These are phyloP conservation scores for Microctonus hyperodae DNA, from an alignment of 2,888 invertebrate genomes.

Conservation along the genomic window DNA sequence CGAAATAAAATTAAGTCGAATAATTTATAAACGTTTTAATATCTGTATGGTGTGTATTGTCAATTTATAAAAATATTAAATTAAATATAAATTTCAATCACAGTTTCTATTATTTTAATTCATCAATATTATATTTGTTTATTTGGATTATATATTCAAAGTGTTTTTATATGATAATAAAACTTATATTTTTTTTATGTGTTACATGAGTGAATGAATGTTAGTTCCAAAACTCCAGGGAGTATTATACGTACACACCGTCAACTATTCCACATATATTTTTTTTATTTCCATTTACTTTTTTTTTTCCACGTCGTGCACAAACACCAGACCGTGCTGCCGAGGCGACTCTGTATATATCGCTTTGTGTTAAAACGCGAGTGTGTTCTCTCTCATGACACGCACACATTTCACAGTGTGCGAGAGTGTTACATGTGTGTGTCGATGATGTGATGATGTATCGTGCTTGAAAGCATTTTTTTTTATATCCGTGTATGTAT, in stretches of 20 bases:
- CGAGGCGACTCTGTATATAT: background rate
- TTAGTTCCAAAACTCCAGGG: background rate
- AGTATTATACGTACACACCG: background rate
- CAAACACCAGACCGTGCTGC: conserved; percentile 11
- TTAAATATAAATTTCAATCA: too few relatives aligned
- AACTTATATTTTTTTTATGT: background rate
- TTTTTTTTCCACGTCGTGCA: background rate
- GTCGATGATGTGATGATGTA: background rate
- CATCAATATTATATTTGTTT: too few relatives aligned
- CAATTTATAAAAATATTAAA: too few relatives aligned
- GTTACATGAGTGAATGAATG: background rate
- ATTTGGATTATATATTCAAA: background rate
- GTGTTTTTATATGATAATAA: background rate
- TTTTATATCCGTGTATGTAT: background rate
- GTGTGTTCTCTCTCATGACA: conserved; percentile 18
- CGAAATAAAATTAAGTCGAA: too few relatives aligned
- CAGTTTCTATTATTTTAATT: too few relatives aligned
- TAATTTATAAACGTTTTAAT: too few relatives aligned
- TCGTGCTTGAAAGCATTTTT: background rate
- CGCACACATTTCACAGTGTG: background rate
- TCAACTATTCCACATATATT: background rate
- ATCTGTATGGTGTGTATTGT: too few relatives aligned
- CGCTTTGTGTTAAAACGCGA: background rate
- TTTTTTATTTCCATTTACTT: background rate
- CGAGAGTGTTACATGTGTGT: background rate